Conservation (phyloP, 2,888 invertebrate genomes). For the Polyommatus icarus region DNA sequence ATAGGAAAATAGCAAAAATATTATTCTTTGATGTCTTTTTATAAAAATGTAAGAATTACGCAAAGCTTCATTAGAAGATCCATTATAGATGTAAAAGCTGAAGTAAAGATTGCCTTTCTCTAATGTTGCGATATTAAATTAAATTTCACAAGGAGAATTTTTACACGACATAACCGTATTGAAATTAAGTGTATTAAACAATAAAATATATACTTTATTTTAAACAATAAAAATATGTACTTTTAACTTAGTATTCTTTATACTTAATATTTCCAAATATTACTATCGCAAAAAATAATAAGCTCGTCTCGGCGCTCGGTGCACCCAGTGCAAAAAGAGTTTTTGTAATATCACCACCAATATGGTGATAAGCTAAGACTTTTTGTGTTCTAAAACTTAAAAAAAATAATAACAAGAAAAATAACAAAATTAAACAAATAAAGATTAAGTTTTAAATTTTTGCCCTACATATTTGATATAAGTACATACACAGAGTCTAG, state of each 20-base stretch:
- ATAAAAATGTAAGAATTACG: not conserved
- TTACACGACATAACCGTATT: not conserved
- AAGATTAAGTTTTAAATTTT: not conserved
- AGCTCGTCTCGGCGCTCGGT: no score
- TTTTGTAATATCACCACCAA: not conserved
- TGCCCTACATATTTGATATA: not conserved
- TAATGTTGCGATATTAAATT: not conserved
- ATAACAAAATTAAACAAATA: not conserved
- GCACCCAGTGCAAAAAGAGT: not conserved
- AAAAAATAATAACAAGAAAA: not conserved
- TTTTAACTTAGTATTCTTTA: no score
- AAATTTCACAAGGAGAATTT: not conserved
- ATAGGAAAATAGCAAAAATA: not conserved
- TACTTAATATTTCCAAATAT: no score
- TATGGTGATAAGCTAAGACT: no score
- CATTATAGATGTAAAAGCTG: conserved; percentile 17
- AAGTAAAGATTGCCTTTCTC: conserved; percentile 11
- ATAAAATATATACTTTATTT: not conserved
- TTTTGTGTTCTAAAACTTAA: not conserved
- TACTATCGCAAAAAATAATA: no score
- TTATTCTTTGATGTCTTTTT: not conserved
- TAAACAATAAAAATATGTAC: not conserved
- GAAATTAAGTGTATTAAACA: not conserved
- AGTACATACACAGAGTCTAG: not conserved
- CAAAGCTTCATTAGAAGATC: not conserved